phyloP scores from a whole-genome alignment of 2,888 invertebrate species.

The Tryphoninae sp. region DNA sequence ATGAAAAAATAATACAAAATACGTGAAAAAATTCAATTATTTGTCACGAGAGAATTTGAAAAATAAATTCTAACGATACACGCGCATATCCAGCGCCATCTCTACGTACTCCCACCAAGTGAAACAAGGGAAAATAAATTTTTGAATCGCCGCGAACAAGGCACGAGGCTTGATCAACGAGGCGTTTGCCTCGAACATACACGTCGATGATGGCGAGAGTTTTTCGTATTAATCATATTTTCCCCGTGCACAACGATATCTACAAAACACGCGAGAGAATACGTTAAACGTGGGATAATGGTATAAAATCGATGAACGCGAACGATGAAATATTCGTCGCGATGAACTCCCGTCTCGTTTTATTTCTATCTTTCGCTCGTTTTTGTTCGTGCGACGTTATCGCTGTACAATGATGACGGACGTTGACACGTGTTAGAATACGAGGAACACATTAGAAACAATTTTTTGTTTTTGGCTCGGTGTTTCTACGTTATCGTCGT shows the following conservation, averaged over 20 bases:
- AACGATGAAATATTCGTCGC: background rate
- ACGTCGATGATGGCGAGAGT: background rate
- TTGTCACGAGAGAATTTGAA: too few species aligned
- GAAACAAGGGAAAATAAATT: too few species aligned
- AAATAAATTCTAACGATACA: too few species aligned
- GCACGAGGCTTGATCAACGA: background rate
- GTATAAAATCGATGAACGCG: constrained; percentile 23
- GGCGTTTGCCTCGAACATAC: background rate
- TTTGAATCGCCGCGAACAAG: background rate
- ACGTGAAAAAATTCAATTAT: too few species aligned
- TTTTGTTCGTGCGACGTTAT: constrained; percentile 44
- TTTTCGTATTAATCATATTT: constrained; percentile 1
- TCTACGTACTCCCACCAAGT: too few species aligned
- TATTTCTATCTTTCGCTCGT: constrained; percentile 10
- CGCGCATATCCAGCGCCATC: too few species aligned
- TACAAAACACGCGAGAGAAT: constrained; percentile 28
- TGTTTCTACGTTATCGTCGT: constrained; percentile 34
- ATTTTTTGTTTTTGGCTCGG: background rate
- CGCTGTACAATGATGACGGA: constrained; percentile 45
- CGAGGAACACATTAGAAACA: constrained; percentile 51
- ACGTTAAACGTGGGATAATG: constrained; percentile 2
- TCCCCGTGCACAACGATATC: background rate
- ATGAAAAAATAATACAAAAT: too few species aligned
- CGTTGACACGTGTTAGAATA: constrained; percentile 61
- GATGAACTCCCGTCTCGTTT: constrained; percentile 23